Evolutionary conservation across 2,888 invertebrate species (phyloP).

Genomic region (Polymixis lichenea): DNA sequence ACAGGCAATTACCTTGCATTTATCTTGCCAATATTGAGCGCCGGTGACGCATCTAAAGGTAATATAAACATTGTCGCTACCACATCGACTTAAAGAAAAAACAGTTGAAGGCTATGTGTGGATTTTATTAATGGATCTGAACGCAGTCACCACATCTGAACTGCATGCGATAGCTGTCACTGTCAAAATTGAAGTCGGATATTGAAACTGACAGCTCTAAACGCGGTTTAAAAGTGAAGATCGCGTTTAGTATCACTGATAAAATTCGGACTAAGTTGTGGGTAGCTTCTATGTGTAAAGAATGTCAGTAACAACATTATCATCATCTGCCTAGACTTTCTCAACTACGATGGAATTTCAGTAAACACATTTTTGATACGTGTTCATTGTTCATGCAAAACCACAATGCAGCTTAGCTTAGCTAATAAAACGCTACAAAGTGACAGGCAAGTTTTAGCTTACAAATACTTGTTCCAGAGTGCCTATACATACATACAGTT

Average conservation of each 20-base stretch:
- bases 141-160: too few species aligned
- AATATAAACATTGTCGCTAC: not conserved
- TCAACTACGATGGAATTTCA: not conserved
- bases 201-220: too few species aligned
- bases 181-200: too few species aligned
- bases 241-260: too few species aligned
- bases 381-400: not conserved
- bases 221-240: too few species aligned
- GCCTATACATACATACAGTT: slow-evolving; percentile 2
- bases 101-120: not conserved
- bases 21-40: too few species aligned
- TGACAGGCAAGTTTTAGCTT: slow-evolving; percentile 13
- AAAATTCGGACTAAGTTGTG: not conserved
- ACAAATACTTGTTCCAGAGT: slow-evolving; percentile 20
- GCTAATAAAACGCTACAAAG: slow-evolving; percentile 1
- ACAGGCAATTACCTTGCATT: too few species aligned
- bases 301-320: not conserved
- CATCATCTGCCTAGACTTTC: not conserved
- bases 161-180: too few species aligned
- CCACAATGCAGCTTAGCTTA: not conserved
- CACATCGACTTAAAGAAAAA: not conserved
- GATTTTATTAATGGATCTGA: too few species aligned
- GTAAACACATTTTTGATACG: not conserved
- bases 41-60: too few species aligned
- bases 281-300: not conserved